A percentile compares a stretch with the other conserved stretches of the same genome.
phyloP scores from a whole-genome alignment of 2,888 invertebrate genomes.

The Megastigmus dorsalis region DNA sequence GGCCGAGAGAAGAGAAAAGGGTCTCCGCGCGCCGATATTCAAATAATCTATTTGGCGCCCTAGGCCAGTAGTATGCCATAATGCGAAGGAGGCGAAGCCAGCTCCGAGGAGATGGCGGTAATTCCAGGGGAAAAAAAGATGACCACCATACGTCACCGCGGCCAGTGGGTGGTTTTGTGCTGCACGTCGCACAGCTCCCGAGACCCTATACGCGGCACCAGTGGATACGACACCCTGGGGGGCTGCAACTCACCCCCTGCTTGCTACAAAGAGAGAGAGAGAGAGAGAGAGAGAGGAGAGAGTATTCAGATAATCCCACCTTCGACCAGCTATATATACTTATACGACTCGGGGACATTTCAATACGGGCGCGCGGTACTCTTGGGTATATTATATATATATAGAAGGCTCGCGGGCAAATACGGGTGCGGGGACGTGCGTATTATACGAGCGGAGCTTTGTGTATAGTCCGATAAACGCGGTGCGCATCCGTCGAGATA shows the following conservation, averaged over 20 bases:
- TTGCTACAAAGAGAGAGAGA: too few relatives aligned
- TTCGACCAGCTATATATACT: constrained; percentile 37
- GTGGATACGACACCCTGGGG: constrained; percentile 71
- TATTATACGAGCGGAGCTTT: constrained; percentile 17
- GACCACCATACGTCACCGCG: constrained; percentile 70
- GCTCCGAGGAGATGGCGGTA: constrained; percentile 62
- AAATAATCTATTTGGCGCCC: constrained; percentile 66
- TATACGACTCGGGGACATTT: constrained; percentile 63
- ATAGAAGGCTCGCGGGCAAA: constrained; percentile 49
- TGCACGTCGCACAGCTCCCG: constrained; percentile 51
- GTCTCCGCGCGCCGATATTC: constrained; percentile 63
- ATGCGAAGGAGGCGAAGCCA: too few relatives aligned
- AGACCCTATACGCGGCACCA: too few relatives aligned
- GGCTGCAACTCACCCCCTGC: constrained; percentile 70
- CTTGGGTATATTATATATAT: too few relatives aligned
- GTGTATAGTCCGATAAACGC: background rate
- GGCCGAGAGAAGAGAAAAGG: constrained; percentile 4
- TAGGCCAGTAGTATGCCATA: too few relatives aligned
- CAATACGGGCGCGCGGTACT: constrained; percentile 63
- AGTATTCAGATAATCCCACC: constrained; percentile 73
- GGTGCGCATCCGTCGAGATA: background rate
- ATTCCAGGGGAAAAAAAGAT: constrained; percentile 67
- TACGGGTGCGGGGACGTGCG: constrained; percentile 46
- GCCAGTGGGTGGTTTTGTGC: constrained; percentile 55
- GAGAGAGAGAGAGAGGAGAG: constrained; percentile 15